Base-by-base conservation (phyloP, 2,797 vertebrate genomes). In the Botia almorhae region DNA sequence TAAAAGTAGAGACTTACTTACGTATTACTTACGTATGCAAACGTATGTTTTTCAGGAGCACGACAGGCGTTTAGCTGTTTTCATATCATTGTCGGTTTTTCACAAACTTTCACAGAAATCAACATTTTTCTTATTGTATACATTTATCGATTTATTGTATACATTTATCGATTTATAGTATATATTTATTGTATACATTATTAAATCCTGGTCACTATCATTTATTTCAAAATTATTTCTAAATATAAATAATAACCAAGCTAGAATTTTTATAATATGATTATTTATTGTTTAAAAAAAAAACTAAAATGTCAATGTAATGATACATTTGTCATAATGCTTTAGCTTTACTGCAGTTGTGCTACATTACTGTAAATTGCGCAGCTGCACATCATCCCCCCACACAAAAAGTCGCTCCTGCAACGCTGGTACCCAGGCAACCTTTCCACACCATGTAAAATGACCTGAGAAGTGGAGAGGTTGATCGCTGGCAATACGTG, bases 401-500 rank as follows among this genome's bases (percentile, higher is more conserved):
- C 43, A 8, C 33, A 36, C 36, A 39, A 21, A 58, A 69, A 48
- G 53, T 33, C 43, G 10, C 3, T 36, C 53, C 4, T 69, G 48
- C 29, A 36, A 7, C 21, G 56, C 14, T 65, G 43, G 69, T 48
- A 43, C 29, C 2, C 16, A 43, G 17, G 56, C 58, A 56, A 43
- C 26, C 77, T 63, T 69, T 46, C 50, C 19, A 60, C 21, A 55
- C 36, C 60, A 71, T 23, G 46, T 50, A 64, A 78, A 79, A 29
- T 0, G 4, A 26, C 12, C 50, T 12, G 14, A 69, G 71, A 72
- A 80, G 53, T 71, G 43, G 19, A 76, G 53, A 58, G 13, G 53
- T 69, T 81, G 81, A 82, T 76, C 77, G 43, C 71, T 71, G 36
- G 43, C 55, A 63, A 83, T 69, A 19, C 14, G 78, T 82, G 85